Conservation (phyloP, 2,888 invertebrate genomes). For the Pyrochroa serraticornis region DNA sequence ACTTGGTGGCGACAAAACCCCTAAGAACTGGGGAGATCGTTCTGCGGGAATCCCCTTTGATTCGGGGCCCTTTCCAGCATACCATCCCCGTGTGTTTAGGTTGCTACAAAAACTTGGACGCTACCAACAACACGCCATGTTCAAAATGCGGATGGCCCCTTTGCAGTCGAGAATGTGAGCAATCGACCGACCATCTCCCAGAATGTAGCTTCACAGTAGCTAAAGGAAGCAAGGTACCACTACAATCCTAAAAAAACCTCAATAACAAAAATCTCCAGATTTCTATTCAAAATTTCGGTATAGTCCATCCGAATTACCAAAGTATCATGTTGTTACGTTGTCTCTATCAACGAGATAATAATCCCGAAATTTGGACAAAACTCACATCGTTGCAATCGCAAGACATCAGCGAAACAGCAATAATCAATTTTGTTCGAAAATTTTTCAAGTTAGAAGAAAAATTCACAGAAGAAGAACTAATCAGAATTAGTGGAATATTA, state of each 20-base stretch:
- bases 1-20: constrained; percentile 72
- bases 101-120: constrained; percentile 60
- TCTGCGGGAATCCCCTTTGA: constrained; percentile 71
- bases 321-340: constrained; percentile 74
- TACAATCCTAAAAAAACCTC: constrained; percentile 1
- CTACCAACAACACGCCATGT: constrained; percentile 12
- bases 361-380: constrained; percentile 67
- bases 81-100: constrained; percentile 74
- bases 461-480: constrained; percentile 74
- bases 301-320: constrained; percentile 77
- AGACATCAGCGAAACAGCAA: constrained; percentile 65
- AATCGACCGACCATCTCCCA: neutral
- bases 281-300: constrained; percentile 68
- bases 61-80: constrained; percentile 75
- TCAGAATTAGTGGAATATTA: constrained; percentile 76
- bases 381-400: constrained; percentile 71
- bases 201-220: constrained; percentile 20
- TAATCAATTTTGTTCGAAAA: constrained; percentile 66
- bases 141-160: constrained; percentile 5
- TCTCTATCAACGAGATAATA: constrained; percentile 68
- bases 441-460: constrained; percentile 70
- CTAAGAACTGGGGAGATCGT: constrained; percentile 75
- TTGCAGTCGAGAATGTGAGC: neutral
- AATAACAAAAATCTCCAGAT: constrained; percentile 59
- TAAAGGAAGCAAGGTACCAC: constrained; percentile 16